Conservation (phyloP, 1,140 invertebrate genomes). For the Acromyrmex heyeri region DNA sequence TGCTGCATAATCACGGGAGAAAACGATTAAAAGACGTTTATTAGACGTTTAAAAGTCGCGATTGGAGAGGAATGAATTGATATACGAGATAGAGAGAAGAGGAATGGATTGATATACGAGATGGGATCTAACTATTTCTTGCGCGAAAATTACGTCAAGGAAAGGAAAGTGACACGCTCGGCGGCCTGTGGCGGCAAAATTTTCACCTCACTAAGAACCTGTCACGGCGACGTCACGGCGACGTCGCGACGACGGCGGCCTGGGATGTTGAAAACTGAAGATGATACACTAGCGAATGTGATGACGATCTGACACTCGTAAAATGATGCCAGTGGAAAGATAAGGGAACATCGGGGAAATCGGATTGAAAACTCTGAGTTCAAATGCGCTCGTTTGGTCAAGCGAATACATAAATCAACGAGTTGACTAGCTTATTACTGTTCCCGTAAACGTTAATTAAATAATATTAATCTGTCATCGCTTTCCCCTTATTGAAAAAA, state of each 20-base stretch:
- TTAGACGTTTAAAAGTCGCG: slow-evolving; percentile 24
- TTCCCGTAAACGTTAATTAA: not conserved
- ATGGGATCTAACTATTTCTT: slow-evolving; percentile 34
- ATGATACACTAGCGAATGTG: slow-evolving; percentile 20
- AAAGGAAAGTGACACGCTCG: slow-evolving; percentile 57
- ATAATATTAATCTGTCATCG: not conserved
- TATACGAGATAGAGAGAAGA: not conserved
- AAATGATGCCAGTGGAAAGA: not conserved
- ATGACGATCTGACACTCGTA: not conserved
- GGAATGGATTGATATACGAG: not conserved
- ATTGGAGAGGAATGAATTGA: not conserved
- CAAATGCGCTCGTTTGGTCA: not conserved
- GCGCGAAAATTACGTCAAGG: slow-evolving; percentile 38
- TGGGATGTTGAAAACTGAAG: slow-evolving; percentile 18
- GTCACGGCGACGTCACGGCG: not conserved
- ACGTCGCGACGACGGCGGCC: too few relatives aligned
- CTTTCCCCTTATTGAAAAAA: slow-evolving; percentile 1
- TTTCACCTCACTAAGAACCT: slow-evolving; percentile 49
- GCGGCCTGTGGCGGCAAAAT: slow-evolving; percentile 37
- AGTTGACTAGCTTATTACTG: not conserved
- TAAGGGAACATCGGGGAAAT: not conserved
- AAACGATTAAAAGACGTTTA: slow-evolving; percentile 45
- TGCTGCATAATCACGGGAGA: slow-evolving; percentile 7
- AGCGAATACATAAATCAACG: slow-evolving; percentile 3
- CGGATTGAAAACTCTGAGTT: not conserved